Evolutionary conservation across 2,797 vertebrate species (phyloP).

Genomic region (Ctenochaetus hawaiiensis): DNA sequence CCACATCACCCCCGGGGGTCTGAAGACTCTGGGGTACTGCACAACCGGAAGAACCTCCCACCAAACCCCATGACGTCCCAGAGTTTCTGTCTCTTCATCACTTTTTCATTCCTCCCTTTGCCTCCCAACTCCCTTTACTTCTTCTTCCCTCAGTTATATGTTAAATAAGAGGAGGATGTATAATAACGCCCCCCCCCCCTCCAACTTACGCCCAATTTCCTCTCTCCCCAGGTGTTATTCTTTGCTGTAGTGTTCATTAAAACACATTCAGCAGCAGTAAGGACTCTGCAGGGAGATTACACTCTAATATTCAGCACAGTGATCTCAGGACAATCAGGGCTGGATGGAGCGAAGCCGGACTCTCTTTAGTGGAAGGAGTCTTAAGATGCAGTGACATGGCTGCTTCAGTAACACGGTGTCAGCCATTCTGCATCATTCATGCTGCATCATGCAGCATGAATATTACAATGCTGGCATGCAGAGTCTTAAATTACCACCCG

Average conservation of each 20-base stretch:
- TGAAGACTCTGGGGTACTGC: constrained; percentile 47
- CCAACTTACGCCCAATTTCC: constrained; percentile 64
- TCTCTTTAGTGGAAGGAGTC: constrained; percentile 32
- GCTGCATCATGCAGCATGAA: constrained; percentile 61
- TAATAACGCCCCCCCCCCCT: constrained; percentile 34
- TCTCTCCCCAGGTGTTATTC: constrained; percentile 74
- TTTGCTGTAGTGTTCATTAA: constrained; percentile 78
- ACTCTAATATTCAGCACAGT: constrained; percentile 63
- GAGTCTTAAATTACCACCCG: constrained; percentile 61
- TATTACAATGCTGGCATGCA: constrained; percentile 62
- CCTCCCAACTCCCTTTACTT: constrained; percentile 46
- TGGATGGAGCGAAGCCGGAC: constrained; percentile 2
- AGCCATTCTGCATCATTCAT: constrained; percentile 56
- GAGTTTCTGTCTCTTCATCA: constrained; percentile 75
- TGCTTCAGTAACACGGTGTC: constrained; percentile 35
- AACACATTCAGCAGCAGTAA: constrained; percentile 72
- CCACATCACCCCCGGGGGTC: constrained; percentile 45
- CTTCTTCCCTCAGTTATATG: constrained; percentile 45
- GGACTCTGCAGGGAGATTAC: constrained; percentile 67
- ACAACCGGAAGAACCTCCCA: constrained; percentile 67
- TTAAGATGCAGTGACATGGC: constrained; percentile 51
- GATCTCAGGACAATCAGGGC: constrained; percentile 50
- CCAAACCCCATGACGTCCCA: constrained; percentile 56
- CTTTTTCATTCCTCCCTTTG: constrained; percentile 60
- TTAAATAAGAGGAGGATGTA: constrained; percentile 66